Base-by-base conservation (phyloP, 2,888 invertebrate species). In the Metopia argyrocephala region DNA sequence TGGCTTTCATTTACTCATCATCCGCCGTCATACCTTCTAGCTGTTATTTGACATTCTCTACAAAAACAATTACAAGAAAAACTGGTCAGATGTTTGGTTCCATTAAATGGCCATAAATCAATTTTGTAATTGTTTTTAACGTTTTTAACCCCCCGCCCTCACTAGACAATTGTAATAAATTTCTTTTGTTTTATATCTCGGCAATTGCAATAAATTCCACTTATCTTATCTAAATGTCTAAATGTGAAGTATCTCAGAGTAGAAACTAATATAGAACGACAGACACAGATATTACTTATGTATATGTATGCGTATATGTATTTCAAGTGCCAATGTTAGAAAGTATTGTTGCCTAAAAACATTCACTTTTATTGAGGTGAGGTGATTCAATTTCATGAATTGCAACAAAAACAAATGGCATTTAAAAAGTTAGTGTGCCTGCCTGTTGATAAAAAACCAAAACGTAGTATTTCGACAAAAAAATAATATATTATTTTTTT, bases 91-190 rank as follows among this genome's bases (percentile, higher is more conserved):
- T 54, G 23, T 68, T 68, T 59, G 6, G 48, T 69, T 52, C 61
- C 23, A 71, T 61, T 71, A 59, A 71, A 71, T 62, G 27, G 52
- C n/a, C n/a, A 64, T 54, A 71, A 52, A 62, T 71, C 28, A 52
- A 38, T 45, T 70, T 61, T 52, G 15, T 70, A 38, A 20, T 31
- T 38, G 12, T 38, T 15, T 50, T n/a, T 46, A 12, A 12, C 27
- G 3, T 25, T 18, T 7, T 25, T 38, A 15, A 9, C 2, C n/a
- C 27, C 15, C 27, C 25, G 15, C 18, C n/a, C 54, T 54, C 25
- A 15, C n/a, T n/a, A n/a, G 2, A 6, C 54, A 27, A n/a, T 25
- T 25, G 54, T 56, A 56, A 27, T 15, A 15, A 25, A 54, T 54
- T 54, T 7, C 18, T 57, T 28, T 28, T 57, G 31, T 31, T 57